Evolutionary conservation across 2,113 vertebrate species (phyloP).

Genomic region (Tichodroma muraria): DNA sequence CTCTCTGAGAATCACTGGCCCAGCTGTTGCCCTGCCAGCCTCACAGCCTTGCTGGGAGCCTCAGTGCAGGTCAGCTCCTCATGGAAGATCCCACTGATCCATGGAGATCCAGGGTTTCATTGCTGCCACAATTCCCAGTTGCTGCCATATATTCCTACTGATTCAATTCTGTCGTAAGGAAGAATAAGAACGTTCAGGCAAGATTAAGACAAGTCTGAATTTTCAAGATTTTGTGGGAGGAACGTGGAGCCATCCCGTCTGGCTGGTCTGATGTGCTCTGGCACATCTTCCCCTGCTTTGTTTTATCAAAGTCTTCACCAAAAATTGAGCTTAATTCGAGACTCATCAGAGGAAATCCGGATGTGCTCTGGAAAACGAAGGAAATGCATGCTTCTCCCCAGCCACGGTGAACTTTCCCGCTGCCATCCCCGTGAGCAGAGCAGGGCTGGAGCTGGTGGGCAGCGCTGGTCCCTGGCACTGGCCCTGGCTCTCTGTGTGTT

Average conservation of each 20-base stretch:
- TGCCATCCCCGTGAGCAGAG: accelerated
- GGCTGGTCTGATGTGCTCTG: neutral
- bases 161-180: neutral
- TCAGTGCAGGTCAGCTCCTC: neutral
- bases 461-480: neutral
- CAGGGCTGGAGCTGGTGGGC: neutral
- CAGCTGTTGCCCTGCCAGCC: neutral
- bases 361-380: neutral
- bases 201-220: neutral
- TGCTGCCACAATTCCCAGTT: neutral
- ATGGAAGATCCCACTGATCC: neutral
- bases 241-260: neutral
- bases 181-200: neutral
- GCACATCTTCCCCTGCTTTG: no score
- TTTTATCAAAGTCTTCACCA: neutral
- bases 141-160: accelerated
- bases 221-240: neutral
- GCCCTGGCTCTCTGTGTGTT: neutral
- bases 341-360: neutral
- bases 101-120: neutral
- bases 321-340: neutral
- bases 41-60: neutral
- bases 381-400: neutral
- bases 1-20: neutral
- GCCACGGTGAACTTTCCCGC: accelerated